Base-by-base conservation (phyloP, 1,140 invertebrate genomes). In the Drosophila albomicans region DNA sequence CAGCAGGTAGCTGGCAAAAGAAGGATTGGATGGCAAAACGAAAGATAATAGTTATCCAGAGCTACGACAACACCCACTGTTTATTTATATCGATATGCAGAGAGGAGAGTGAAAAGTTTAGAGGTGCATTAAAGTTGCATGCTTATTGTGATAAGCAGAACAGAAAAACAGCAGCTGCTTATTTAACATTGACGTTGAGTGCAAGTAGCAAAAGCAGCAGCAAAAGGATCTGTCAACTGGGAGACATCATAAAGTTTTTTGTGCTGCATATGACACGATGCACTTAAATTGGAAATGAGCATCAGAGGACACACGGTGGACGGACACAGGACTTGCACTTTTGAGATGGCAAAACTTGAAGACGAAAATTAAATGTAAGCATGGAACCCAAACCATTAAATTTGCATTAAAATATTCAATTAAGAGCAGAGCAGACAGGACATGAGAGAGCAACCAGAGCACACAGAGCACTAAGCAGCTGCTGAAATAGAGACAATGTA, bases 341-440 rank as follows among this genome's bases (percentile, higher is more conserved):
- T 25, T 3, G 35, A 15, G 11, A 35, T 5, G 41, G n/a, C 11
- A 68, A 69, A 85, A 78, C 61, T 71, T 64, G 43, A 75, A 48
- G 65, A 75, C 59, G 20, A 67, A 85, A 78, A 85, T 86, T 84
- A 86, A 86, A 86, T 78, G 78, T 58, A 68, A 86, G 49, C 61
- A 57, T 41, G 28, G 57, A 35, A 70, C 75, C 75, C 66, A 78
- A 76, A 61, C 79, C 82, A 86, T 86, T 87, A 86, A 86, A 86
- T 87, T 86, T 86, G 79, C 82, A 87, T 86, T 87, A 79, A 87
- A 87, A 87, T 86, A 87, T 86, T 86, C 82, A 86, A 87, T 86
- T 86, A 79, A 51, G 61, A 66, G 62, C 35, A 10, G 3, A 25
- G 35, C 43, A 54, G 25, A 54, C 35, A 45, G 45, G 20, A 56